These are phyloP conservation scores for Scaeva pyrastri DNA, from an alignment of 2,888 invertebrate species.

Conservation along the genomic window DNA sequence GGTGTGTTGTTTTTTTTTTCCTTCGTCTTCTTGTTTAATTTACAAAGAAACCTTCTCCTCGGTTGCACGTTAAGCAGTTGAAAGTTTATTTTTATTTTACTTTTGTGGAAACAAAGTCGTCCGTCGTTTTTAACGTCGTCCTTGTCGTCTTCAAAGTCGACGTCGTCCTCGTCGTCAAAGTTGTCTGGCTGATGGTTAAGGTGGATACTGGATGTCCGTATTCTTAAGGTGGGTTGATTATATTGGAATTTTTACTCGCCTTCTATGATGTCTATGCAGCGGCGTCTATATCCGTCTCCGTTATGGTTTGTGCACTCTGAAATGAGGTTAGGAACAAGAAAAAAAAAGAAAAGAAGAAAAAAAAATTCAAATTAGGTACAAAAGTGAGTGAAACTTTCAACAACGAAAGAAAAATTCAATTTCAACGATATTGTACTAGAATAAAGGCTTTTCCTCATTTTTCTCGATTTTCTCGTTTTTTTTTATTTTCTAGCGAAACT, in stretches of 20 bases:
- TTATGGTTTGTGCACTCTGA: conserved; percentile 57
- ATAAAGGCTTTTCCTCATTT: conserved; percentile 22
- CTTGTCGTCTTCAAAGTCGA: no score
- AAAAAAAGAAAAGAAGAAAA: no score
- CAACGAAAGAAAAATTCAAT: conserved; percentile 69
- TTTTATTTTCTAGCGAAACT: conserved; percentile 20
- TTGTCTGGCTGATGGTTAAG: conserved; percentile 43
- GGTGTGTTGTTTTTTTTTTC: background rate
- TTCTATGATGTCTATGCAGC: conserved; percentile 8
- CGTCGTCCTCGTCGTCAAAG: no score
- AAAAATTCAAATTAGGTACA: conserved; percentile 71
- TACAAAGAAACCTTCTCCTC: background rate
- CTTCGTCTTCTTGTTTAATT: no score
- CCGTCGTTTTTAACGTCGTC: no score
- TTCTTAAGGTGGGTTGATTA: conserved; percentile 71
- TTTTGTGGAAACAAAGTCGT: conserved; percentile 3
- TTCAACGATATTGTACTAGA: conserved; percentile 68
- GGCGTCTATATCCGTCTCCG: background rate
- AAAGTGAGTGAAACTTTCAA: conserved; percentile 71
- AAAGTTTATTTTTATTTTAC: conserved; percentile 20
- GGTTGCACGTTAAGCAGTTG: background rate
- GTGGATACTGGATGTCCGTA: conserved; percentile 74
- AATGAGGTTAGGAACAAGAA: conserved; percentile 45
- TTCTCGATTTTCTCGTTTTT: no score
- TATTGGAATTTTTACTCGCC: conserved; percentile 41